Conservation (phyloP, 2,113 vertebrate genomes). For the Mesitornis unicolor region DNA sequence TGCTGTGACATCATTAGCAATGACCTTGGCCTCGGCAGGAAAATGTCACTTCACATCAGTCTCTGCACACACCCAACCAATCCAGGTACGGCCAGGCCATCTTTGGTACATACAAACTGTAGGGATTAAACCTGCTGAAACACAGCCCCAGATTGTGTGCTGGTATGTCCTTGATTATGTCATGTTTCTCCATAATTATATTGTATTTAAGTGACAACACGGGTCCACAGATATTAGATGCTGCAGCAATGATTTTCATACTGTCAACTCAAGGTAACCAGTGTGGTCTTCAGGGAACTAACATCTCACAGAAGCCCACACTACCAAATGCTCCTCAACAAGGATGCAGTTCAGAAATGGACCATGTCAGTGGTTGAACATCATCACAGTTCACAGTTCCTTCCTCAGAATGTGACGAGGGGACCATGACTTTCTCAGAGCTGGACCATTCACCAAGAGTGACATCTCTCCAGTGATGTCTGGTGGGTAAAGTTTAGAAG, state of each 20-base stretch:
- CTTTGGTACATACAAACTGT: background rate
- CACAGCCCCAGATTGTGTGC: background rate
- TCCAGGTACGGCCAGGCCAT: background rate
- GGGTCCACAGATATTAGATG: background rate
- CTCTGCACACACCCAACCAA: background rate
- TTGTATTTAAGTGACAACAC: background rate
- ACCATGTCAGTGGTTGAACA: background rate
- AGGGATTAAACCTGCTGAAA: background rate
- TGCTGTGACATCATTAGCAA: fast-evolving
- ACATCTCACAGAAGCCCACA: background rate
- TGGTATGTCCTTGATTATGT: background rate
- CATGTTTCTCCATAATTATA: background rate
- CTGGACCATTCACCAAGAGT: background rate
- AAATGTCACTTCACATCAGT: background rate
- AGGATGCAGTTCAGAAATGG: background rate
- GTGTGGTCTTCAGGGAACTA: background rate
- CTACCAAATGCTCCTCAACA: background rate
- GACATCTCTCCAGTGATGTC: background rate
- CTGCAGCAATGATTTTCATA: background rate
- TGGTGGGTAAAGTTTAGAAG: background rate
- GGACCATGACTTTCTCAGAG: background rate
- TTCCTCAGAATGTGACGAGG: background rate
- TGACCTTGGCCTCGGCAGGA: background rate
- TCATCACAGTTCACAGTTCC: fast-evolving
- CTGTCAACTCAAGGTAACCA: background rate